Evolutionary conservation across 2,113 vertebrate genomes (phyloP).

Genomic region (Coracopsis vasa): DNA sequence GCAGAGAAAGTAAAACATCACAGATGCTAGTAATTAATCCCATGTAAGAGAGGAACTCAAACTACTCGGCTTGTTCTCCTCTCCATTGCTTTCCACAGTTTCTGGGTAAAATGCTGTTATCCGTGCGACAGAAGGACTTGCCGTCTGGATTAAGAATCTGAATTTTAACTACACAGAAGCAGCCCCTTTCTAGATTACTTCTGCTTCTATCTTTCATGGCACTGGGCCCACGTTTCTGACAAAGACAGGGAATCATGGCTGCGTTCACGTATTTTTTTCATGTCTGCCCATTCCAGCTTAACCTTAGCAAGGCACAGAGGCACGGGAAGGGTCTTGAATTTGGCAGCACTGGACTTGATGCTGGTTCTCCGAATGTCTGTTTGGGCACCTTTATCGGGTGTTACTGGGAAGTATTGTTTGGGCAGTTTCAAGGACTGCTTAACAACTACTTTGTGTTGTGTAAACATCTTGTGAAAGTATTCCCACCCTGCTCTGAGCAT

Average conservation of each 20-base stretch:
- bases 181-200: background rate
- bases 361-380: background rate
- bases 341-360: background rate
- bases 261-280: background rate
- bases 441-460: background rate
- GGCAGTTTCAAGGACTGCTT: background rate
- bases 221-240: background rate
- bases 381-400: background rate
- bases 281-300: rapidly evolving
- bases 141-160: background rate
- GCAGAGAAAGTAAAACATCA: background rate
- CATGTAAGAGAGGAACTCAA: background rate
- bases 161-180: background rate
- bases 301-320: background rate
- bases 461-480: background rate
- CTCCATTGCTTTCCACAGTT: background rate
- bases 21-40: background rate
- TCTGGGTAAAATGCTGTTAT: background rate
- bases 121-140: background rate
- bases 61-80: background rate
- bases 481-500: rapidly evolving
- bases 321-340: background rate
- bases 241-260: background rate
- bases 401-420: background rate
- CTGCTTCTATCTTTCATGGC: background rate